These are phyloP conservation scores for Nasonia giraulti DNA, from an alignment of 1,140 invertebrate species.

Conservation along the genomic window DNA sequence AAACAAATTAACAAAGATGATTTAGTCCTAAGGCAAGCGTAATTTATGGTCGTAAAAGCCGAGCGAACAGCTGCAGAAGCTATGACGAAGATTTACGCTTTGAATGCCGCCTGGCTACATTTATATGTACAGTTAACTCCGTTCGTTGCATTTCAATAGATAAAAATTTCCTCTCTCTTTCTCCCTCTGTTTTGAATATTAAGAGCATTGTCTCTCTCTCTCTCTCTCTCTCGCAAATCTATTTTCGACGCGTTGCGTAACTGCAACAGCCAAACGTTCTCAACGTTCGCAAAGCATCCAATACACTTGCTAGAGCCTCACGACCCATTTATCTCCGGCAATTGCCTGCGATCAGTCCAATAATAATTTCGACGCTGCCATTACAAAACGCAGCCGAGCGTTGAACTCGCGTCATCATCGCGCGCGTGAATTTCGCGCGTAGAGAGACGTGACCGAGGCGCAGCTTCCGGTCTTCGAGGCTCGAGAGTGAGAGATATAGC, in stretches of 20 bases:
- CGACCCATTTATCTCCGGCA: slow-evolving; percentile 30
- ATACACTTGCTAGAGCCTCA: background rate
- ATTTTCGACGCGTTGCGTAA: background rate
- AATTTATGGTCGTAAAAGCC: slow-evolving; percentile 30
- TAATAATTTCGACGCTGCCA: slow-evolving; percentile 24
- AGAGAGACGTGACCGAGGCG: slow-evolving; percentile 47
- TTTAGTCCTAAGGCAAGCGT: slow-evolving; percentile 7
- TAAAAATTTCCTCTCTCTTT: background rate
- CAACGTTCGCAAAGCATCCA: background rate
- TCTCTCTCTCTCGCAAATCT: no score
- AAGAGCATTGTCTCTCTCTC: background rate
- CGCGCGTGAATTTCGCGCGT: background rate
- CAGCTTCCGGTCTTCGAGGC: slow-evolving; percentile 54
- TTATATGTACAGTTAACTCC: background rate
- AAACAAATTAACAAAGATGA: slow-evolving; percentile 43
- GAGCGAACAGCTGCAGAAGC: slow-evolving; percentile 29
- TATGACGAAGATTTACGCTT: slow-evolving; percentile 40
- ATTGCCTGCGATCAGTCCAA: slow-evolving; percentile 8
- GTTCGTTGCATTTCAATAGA: slow-evolving; percentile 34
- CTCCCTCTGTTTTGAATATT: slow-evolving; percentile 15
- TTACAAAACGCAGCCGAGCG: background rate
- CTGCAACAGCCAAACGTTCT: no score
- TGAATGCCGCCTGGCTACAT: slow-evolving; percentile 8
- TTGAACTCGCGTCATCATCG: background rate
- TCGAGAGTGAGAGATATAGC: slow-evolving; percentile 10